Evolutionary conservation across 2,888 invertebrate genomes (phyloP).

Genomic region (Torymus aiolomorphi): DNA sequence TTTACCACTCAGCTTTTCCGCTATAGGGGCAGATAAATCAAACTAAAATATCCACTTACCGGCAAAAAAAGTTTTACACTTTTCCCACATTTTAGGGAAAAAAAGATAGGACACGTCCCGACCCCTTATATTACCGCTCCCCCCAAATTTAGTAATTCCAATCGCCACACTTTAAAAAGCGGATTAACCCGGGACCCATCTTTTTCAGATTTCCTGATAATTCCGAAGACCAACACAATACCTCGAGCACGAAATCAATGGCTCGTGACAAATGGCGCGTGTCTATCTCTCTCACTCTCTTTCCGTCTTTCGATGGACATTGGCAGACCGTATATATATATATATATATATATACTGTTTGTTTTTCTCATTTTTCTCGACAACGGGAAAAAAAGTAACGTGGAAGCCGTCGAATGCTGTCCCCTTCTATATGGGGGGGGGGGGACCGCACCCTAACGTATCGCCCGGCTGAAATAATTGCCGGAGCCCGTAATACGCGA

Average conservation of each 20-base stretch:
- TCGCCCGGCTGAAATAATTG: conserved; percentile 29
- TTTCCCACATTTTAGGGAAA: not conserved
- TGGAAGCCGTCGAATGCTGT: not conserved
- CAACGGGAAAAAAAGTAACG: conserved; percentile 27
- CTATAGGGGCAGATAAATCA: conserved; percentile 33
- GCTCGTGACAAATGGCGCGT: conserved; percentile 55
- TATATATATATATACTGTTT: conserved; percentile 22
- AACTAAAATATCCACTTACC: not conserved
- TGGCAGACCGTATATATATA: conserved; percentile 31
- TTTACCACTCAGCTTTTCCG: conserved; percentile 31
- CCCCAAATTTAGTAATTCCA: conserved; percentile 51
- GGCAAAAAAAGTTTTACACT: conserved; percentile 15
- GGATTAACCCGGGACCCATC: conserved; percentile 37
- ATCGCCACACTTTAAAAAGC: conserved; percentile 42
- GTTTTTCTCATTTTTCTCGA: conserved; percentile 36
- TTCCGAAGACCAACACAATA: conserved; percentile 38
- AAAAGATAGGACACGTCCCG: conserved; percentile 1
- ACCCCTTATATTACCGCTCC: conserved; percentile 14
- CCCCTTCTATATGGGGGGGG: conserved; percentile 7
- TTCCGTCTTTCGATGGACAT: conserved; percentile 21
- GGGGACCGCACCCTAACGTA: conserved; percentile 22
- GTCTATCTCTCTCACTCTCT: conserved; percentile 45
- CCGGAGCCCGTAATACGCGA: not conserved
- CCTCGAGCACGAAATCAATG: conserved; percentile 54
- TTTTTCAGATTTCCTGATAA: conserved; percentile 51